Conservation (phyloP, 2,888 invertebrate species). For the Aspidapion aeneum region DNA sequence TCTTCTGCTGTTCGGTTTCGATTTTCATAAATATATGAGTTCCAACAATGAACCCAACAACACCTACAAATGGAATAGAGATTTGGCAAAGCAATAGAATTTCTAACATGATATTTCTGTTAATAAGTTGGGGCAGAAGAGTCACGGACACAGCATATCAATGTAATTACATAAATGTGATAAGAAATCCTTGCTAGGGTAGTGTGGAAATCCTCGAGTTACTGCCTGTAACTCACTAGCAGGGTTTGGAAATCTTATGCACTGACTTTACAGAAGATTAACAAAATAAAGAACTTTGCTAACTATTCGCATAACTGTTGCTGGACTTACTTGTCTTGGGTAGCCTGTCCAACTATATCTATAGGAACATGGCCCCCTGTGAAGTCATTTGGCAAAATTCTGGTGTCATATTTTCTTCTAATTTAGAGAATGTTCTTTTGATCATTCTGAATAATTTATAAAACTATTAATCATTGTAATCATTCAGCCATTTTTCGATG, state of each 20-base stretch:
- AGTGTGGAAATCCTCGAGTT: not conserved
- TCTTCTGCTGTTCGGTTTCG: not conserved
- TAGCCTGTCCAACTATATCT: not conserved
- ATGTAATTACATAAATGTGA: no score
- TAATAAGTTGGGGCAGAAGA: no score
- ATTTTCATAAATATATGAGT: not conserved
- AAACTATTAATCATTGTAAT: not conserved
- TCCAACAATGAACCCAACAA: not conserved
- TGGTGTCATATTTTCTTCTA: not conserved
- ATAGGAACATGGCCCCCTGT: not conserved
- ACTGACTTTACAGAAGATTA: not conserved
- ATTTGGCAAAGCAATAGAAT: no score
- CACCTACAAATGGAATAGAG: no score
- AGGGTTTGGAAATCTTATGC: not conserved
- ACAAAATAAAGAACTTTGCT: not conserved
- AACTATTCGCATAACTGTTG: not conserved
- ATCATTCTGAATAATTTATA: not conserved
- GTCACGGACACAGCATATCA: no score
- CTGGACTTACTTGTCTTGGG: not conserved
- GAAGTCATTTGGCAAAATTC: not conserved
- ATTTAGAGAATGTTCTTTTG: not conserved
- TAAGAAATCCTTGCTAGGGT: not conserved
- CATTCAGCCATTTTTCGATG: not conserved
- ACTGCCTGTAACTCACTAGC: not conserved
- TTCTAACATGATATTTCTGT: no score